Evolutionary conservation across 2,797 vertebrate species (phyloP).

Genomic region (Danio aesculapii): DNA sequence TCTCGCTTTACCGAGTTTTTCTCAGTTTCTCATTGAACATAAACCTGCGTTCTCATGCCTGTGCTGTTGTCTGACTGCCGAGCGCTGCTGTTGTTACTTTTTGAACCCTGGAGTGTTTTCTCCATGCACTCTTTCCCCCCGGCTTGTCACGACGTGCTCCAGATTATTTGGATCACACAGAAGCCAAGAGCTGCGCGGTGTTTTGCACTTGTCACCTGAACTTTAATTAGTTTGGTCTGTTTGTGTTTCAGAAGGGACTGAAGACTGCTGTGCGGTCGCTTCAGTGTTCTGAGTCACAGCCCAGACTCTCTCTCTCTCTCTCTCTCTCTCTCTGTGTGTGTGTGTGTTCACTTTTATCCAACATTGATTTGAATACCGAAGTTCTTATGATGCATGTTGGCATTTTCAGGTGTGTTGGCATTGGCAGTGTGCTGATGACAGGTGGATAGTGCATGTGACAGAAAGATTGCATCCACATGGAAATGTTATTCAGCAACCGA

Average conservation of each 20-base stretch:
- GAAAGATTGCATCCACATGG: not conserved
- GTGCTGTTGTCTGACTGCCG: constrained; percentile 25
- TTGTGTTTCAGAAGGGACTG: constrained; percentile 48
- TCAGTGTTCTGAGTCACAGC: constrained; percentile 8
- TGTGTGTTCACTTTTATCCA: too few species aligned
- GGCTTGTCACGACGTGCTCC: constrained; percentile 27
- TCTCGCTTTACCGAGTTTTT: not conserved
- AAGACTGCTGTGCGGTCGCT: constrained; percentile 23
- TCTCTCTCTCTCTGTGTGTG: too few species aligned
- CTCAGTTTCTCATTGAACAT: not conserved
- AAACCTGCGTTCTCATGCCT: not conserved
- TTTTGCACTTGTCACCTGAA: constrained; percentile 55
- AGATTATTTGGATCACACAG: constrained; percentile 51
- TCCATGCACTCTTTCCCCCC: constrained; percentile 3
- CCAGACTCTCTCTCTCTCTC: too few species aligned
- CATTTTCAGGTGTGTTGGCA: constrained; percentile 25
- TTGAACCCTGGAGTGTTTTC: constrained; percentile 45
- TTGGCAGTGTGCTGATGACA: not conserved
- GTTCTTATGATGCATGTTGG: not conserved
- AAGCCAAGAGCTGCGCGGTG: constrained; percentile 36
- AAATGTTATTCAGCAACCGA: too few species aligned
- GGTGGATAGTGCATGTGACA: not conserved
- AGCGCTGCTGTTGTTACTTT: constrained; percentile 29
- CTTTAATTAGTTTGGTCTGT: constrained; percentile 61
- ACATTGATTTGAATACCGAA: constrained; percentile 58